These are phyloP conservation scores for Abramis brama DNA, from an alignment of 2,113 vertebrate genomes.

Conservation along the genomic window DNA sequence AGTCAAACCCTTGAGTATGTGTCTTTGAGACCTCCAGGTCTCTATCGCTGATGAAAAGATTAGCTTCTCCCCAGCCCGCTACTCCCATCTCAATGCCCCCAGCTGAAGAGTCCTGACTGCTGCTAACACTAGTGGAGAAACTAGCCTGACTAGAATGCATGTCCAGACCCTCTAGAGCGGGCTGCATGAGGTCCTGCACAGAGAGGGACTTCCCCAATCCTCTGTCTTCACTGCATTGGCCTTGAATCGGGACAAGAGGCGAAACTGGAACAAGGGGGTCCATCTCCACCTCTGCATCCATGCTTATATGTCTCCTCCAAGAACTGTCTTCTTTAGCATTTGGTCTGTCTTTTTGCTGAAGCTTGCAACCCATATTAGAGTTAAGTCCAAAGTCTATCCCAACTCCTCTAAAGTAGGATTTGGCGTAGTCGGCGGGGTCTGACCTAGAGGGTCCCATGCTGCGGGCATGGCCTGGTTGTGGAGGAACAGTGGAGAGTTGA, in stretches of 20 bases:
- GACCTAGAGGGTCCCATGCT: constrained; percentile 15
- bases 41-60: constrained; percentile 92
- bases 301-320: constrained; percentile 88
- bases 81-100: constrained; percentile 74
- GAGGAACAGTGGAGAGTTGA: constrained; percentile 45
- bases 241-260: constrained; percentile 62
- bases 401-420: constrained; percentile 51
- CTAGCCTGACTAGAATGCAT: constrained; percentile 64
- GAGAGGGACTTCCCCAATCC: constrained; percentile 89
- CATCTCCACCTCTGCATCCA: constrained; percentile 67
- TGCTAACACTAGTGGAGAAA: constrained; percentile 68
- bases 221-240: constrained; percentile 70
- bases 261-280: constrained; percentile 82
- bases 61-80: constrained; percentile 87
- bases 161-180: neutral
- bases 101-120: constrained; percentile 72
- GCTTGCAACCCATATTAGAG: constrained; percentile 54
- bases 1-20: constrained; percentile 77
- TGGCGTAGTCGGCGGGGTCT: constrained; percentile 62
- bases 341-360: constrained; percentile 72
- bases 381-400: constrained; percentile 73
- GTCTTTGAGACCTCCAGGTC: constrained; percentile 77
- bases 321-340: constrained; percentile 79
- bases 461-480: constrained; percentile 22
- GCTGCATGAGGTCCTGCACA: constrained; percentile 88